Conservation (phyloP, 35 echinoderm and acorn worm species). For the Holothuria glaberrima region DNA sequence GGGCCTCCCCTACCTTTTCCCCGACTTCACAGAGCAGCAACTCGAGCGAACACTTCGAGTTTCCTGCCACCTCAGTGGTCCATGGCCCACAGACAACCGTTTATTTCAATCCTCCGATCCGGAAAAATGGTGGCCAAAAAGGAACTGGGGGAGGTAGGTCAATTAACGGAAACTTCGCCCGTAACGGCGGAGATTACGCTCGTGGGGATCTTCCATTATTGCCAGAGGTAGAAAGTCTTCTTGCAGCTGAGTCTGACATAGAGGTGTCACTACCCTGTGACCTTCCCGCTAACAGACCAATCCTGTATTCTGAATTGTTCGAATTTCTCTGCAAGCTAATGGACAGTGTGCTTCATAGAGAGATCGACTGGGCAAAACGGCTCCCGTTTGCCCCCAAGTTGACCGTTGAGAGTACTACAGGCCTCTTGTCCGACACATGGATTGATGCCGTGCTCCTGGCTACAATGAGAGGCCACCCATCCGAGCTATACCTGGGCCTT, state of each 20-base stretch:
- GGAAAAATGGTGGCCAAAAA: not conserved
- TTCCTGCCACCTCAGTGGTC: slow-evolving; percentile 13
- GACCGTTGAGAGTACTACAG: slow-evolving; percentile 73
- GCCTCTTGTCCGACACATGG: slow-evolving; percentile 75
- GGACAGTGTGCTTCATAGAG: slow-evolving; percentile 79
- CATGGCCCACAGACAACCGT: not conserved
- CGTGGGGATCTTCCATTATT: slow-evolving; percentile 67
- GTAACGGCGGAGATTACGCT: slow-evolving; percentile 30
- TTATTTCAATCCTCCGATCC: not conserved
- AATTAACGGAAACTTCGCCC: not conserved
- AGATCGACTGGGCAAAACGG: slow-evolving; percentile 87
- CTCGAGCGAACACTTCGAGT: slow-evolving; percentile 64
- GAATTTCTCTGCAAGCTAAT: slow-evolving; percentile 91
- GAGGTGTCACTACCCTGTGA: slow-evolving; percentile 64
- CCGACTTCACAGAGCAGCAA: slow-evolving; percentile 71
- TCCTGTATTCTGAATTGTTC: slow-evolving; percentile 70
- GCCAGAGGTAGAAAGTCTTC: slow-evolving; percentile 85
- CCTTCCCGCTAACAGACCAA: slow-evolving; percentile 50
- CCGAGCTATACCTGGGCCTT: slow-evolving; percentile 73
- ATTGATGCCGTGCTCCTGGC: slow-evolving; percentile 78
- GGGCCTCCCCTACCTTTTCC: slow-evolving; percentile 81
- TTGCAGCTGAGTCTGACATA: slow-evolving; percentile 71
- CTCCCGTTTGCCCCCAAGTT: slow-evolving; percentile 70
- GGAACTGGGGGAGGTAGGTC: not conserved
- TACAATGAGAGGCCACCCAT: slow-evolving; percentile 69